Conservation (phyloP, 2,797 vertebrate genomes). For the Clarias pachynema region DNA sequence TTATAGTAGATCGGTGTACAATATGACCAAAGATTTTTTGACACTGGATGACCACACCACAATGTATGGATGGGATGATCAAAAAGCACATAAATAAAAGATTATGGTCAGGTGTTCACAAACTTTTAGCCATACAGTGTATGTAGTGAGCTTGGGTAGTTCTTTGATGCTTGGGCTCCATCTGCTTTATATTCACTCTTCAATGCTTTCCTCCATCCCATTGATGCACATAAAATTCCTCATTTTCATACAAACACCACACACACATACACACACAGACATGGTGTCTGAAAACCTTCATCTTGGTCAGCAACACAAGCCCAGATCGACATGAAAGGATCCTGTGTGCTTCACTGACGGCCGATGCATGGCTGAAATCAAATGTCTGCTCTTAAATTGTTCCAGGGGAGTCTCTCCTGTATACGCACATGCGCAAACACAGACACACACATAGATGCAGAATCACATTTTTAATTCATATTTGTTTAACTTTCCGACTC, state of each 20-base stretch:
- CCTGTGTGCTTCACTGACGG: constrained; percentile 44
- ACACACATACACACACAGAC: constrained; percentile 16
- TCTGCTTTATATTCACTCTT: constrained; percentile 24
- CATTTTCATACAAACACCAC: constrained; percentile 11
- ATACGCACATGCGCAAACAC: neutral
- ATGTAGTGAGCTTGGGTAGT: neutral
- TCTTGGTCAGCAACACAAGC: constrained; percentile 28
- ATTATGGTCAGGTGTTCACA: neutral
- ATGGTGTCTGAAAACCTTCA: constrained; percentile 31
- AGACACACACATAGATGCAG: neutral
- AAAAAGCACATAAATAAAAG: neutral
- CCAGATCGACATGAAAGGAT: constrained; percentile 50
- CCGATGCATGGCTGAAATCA: constrained; percentile 50
- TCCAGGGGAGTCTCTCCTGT: constrained; percentile 31
- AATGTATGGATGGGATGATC: neutral
- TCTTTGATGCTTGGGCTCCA: neutral
- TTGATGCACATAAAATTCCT: neutral
- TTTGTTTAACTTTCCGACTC: neutral
- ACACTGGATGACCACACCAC: neutral
- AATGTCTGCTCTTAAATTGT: constrained; percentile 52
- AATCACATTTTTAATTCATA: neutral
- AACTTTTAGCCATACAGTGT: neutral
- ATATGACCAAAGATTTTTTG: neutral
- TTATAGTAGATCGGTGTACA: no score
- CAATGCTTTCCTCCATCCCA: constrained; percentile 22